Conservation (phyloP, 2,888 invertebrate genomes). For the Rhynchonema sp. region DNA sequence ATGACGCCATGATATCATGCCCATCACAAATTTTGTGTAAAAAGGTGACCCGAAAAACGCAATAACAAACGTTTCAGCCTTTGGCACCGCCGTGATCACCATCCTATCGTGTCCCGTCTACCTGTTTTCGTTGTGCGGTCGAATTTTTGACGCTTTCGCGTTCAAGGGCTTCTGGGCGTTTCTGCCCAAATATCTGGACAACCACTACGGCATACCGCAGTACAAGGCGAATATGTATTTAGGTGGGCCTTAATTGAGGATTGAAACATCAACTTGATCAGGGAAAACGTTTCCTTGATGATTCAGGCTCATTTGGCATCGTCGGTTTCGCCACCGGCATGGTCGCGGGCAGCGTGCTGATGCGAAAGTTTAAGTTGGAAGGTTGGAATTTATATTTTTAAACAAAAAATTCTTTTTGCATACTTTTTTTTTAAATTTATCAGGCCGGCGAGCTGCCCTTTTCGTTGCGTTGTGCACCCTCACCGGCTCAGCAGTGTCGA, state of each 20-base stretch:
- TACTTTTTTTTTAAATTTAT: slow-evolving; percentile 8
- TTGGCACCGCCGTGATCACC: slow-evolving; percentile 8
- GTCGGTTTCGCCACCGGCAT: slow-evolving; percentile 25
- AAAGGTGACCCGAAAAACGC: too few relatives aligned
- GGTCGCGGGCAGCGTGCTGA: slow-evolving; percentile 16
- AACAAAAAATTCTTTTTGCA: not conserved
- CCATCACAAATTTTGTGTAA: too few relatives aligned
- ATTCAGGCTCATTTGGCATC: slow-evolving; percentile 22
- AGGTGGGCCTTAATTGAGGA: slow-evolving; percentile 9
- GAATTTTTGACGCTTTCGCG: slow-evolving; percentile 25
- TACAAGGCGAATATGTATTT: slow-evolving; percentile 20
- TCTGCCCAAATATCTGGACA: slow-evolving; percentile 24
- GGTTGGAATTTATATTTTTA: slow-evolving; percentile 9
- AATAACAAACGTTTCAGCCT: too few relatives aligned
- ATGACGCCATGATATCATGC: too few relatives aligned
- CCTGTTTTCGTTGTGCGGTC: slow-evolving; percentile 17
- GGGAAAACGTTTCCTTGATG: slow-evolving; percentile 6
- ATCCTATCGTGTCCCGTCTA: slow-evolving; percentile 19
- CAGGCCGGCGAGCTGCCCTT: slow-evolving; percentile 19
- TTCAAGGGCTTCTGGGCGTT: slow-evolving; percentile 28
- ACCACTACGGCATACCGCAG: slow-evolving; percentile 26
- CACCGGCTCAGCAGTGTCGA: slow-evolving; percentile 17
- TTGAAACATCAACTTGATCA: not conserved
- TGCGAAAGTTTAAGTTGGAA: slow-evolving; percentile 13
- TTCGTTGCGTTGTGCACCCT: slow-evolving; percentile 18